phyloP scores from a whole-genome alignment of 1,140 invertebrate genomes.

The Tribolium castaneum region DNA sequence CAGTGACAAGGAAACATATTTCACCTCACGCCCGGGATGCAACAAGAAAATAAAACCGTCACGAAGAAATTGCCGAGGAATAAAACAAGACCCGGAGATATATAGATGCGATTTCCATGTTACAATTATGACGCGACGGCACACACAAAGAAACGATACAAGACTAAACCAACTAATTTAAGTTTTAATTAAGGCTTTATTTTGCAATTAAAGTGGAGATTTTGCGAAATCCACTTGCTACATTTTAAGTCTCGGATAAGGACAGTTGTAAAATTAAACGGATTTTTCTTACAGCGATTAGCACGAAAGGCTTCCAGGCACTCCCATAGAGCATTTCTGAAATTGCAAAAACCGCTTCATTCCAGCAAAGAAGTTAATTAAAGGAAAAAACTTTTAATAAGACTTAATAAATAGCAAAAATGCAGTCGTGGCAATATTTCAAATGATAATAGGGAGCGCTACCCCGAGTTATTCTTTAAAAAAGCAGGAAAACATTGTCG shows the following conservation, averaged over 20 bases:
- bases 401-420: too few species aligned
- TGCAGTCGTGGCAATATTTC: too few species aligned
- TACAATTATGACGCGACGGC: slow-evolving; percentile 3
- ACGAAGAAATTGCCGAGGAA: slow-evolving; percentile 7
- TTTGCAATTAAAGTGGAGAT: slow-evolving; percentile 22
- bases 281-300: slow-evolving; percentile 10
- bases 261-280: slow-evolving; percentile 3
- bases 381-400: too few species aligned
- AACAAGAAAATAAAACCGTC: slow-evolving; percentile 31
- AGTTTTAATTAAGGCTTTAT: slow-evolving; percentile 36
- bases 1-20: slow-evolving; percentile 29
- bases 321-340: neutral
- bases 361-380: too few species aligned
- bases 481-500: neutral
- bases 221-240: slow-evolving; percentile 16
- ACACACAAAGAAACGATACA: slow-evolving; percentile 14
- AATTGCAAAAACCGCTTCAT: too few species aligned
- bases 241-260: slow-evolving; percentile 9
- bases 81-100: slow-evolving; percentile 6
- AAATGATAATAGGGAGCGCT: neutral
- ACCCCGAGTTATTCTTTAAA: neutral
- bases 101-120: slow-evolving; percentile 19
- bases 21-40: slow-evolving; percentile 7
- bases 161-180: slow-evolving; percentile 25
- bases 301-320: neutral